phyloP scores from a whole-genome alignment of 37 sponge, comb jelly and placozoan genomes.

The Aphrocallistes beatrix region DNA sequence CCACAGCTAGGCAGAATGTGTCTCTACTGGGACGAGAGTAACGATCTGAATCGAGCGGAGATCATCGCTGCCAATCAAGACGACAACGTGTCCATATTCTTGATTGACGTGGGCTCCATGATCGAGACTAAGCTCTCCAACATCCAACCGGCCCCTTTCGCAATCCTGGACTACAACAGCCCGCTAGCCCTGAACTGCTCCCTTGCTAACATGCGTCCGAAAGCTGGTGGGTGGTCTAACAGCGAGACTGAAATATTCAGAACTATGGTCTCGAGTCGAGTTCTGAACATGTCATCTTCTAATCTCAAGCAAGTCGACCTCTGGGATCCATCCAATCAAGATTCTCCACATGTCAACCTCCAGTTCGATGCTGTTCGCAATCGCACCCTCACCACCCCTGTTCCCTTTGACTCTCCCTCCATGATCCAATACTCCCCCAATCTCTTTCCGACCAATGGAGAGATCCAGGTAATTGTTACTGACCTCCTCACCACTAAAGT shows the following conservation, averaged over 20 bases:
- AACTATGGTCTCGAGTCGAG: neutral
- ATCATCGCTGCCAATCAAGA: neutral
- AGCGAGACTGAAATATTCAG: neutral
- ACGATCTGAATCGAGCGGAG: neutral
- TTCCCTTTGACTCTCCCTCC: neutral
- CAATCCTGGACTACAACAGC: neutral
- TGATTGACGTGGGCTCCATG: neutral
- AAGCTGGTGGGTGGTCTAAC: neutral
- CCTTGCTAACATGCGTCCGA: neutral
- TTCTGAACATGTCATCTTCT: neutral
- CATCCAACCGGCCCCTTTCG: neutral
- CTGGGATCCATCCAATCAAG: neutral
- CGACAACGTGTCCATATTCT: neutral
- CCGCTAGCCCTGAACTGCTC: neutral
- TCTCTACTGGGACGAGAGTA: neutral
- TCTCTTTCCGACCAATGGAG: neutral
- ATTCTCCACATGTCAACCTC: neutral
- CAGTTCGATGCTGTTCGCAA: slow-evolving; percentile 7
- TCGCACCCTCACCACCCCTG: neutral
- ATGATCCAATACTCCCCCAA: neutral
- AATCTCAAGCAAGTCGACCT: neutral
- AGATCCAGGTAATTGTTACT: neutral
- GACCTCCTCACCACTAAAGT: neutral
- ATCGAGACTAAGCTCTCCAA: neutral
- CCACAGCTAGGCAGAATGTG: neutral